Conservation (phyloP, 2,797 vertebrate species). For the Alexandromys oeconomus region DNA sequence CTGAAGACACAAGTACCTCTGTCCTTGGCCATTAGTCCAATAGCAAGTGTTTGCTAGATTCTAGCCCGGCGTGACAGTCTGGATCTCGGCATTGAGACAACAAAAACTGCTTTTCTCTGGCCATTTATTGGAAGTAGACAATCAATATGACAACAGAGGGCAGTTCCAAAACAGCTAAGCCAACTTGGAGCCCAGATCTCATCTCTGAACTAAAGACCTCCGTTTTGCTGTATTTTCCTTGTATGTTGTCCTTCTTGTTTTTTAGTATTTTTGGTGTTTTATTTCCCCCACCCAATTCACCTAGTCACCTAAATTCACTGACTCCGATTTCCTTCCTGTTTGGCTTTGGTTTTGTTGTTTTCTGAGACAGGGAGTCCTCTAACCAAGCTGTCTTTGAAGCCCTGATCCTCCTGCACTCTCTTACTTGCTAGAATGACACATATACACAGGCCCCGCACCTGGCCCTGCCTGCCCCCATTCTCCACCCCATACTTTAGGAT, state of each 20-base stretch:
- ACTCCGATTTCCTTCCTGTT: not conserved
- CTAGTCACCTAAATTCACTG: not conserved
- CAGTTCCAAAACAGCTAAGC: too few species aligned
- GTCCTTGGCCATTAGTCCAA: too few species aligned
- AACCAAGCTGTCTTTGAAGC: not conserved
- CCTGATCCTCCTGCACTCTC: not conserved
- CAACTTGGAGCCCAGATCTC: not conserved
- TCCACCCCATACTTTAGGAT: not conserved
- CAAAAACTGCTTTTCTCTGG: not conserved
- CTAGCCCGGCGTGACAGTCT: not conserved
- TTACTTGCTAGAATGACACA: not conserved
- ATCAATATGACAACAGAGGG: not conserved
- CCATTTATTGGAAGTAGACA: not conserved
- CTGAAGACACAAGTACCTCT: not conserved
- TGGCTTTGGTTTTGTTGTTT: not conserved
- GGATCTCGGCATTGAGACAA: too few species aligned
- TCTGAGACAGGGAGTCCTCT: not conserved
- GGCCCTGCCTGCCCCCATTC: rapidly evolving
- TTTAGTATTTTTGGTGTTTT: not conserved
- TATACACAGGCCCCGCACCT: not conserved
- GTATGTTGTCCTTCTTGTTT: not conserved
- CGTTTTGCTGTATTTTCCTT: not conserved
- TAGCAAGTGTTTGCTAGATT: not conserved
- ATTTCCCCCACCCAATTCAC: not conserved
- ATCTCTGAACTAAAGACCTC: not conserved